These are phyloP conservation scores for Platyscapa corneri DNA, from an alignment of 1,140 invertebrate species.

Conservation along the genomic window DNA sequence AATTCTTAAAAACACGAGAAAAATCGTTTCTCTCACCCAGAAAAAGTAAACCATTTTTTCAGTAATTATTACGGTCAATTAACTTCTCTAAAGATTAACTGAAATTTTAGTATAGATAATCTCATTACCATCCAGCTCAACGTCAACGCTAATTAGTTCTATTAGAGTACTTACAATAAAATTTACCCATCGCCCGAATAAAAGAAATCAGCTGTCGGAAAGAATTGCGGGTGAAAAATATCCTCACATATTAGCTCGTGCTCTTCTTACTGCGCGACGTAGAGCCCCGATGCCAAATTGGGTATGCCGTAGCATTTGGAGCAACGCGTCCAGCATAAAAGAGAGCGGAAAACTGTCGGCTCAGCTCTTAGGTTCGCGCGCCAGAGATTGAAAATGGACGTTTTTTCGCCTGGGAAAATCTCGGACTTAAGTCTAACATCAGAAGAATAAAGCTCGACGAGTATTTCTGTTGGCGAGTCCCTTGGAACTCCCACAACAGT, in stretches of 20 bases:
- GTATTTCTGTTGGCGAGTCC: not conserved
- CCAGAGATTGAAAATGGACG: constrained; percentile 32
- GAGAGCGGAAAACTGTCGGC: not conserved
- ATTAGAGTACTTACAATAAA: not conserved
- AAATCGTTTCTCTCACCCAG: not conserved
- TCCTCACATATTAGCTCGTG: not conserved
- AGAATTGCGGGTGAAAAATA: not conserved
- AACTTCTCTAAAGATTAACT: not conserved
- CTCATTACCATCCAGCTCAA: not conserved
- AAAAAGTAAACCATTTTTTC: constrained; percentile 11
- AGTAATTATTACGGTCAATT: not conserved
- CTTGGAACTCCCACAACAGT: no score
- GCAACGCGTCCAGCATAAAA: not conserved
- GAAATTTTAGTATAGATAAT: not conserved
- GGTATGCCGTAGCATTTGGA: not conserved
- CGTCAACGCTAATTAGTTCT: not conserved
- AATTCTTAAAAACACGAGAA: not conserved
- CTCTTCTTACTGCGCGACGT: not conserved
- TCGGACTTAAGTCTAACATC: not conserved
- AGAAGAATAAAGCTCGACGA: constrained; percentile 22
- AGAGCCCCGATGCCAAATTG: not conserved
- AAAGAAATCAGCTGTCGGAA: not conserved
- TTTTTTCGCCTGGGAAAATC: not conserved
- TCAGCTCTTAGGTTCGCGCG: not conserved
- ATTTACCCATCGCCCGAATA: not conserved